Conservation (phyloP, 92 coral and sea anemone species). For the Porites cylindrica region DNA sequence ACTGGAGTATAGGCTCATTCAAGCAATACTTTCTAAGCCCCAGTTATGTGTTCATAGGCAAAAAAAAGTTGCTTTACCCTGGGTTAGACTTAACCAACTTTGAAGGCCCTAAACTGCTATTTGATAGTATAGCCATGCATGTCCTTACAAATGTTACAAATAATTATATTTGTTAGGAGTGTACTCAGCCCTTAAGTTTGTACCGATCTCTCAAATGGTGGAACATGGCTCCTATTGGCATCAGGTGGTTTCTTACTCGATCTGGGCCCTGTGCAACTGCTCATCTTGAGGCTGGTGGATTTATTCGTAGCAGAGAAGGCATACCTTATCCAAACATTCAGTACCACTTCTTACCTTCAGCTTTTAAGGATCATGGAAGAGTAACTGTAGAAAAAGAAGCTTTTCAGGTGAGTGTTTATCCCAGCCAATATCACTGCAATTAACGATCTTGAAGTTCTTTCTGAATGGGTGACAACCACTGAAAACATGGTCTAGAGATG, state of each 20-base stretch:
- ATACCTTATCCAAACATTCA: slow-evolving; percentile 85
- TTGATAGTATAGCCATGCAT: not conserved
- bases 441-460: not conserved
- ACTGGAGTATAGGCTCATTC: no score
- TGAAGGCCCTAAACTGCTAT: no score
- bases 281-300: slow-evolving; percentile 94
- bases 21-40: no score
- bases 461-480: not conserved
- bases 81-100: no score
- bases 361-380: slow-evolving; percentile 81
- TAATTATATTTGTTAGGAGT: slow-evolving; percentile 59
- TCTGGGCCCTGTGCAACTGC: slow-evolving; percentile 78
- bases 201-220: slow-evolving; percentile 77
- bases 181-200: slow-evolving; percentile 86
- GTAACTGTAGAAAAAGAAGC: slow-evolving; percentile 69
- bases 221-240: slow-evolving; percentile 83
- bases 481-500: no score
- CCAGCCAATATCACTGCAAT: not conserved
- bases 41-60: no score
- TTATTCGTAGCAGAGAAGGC: slow-evolving; percentile 77
- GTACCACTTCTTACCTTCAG: slow-evolving; percentile 87
- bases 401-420: slow-evolving; percentile 68
- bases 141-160: not conserved
- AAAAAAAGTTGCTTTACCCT: no score
- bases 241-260: slow-evolving; percentile 75